Conservation (phyloP, 1,140 invertebrate genomes). For the Caenorhabditis latens region DNA sequence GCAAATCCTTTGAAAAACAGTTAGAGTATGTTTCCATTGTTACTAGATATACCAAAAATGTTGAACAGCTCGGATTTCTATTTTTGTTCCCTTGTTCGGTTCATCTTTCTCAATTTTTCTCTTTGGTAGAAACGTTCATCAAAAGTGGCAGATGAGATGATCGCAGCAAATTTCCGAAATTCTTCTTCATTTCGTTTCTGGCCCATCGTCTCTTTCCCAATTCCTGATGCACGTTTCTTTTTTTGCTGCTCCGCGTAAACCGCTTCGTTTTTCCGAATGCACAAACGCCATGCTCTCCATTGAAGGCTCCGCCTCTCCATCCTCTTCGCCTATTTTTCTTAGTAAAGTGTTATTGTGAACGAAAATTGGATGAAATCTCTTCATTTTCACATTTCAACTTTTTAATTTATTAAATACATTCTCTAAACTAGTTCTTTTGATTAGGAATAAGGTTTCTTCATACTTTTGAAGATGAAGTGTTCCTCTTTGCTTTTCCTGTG, state of each 20-base stretch:
- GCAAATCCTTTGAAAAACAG: neutral
- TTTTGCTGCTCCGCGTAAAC: constrained; percentile 32
- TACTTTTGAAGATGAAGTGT: too few relatives aligned
- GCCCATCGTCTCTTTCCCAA: neutral
- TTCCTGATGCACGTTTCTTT: constrained; percentile 55
- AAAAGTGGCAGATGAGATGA: neutral
- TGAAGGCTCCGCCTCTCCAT: neutral
- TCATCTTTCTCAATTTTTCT: neutral
- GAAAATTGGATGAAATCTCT: constrained; percentile 1
- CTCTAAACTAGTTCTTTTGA: neutral
- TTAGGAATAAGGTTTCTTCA: neutral
- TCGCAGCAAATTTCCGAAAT: constrained; percentile 22
- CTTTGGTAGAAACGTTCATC: neutral
- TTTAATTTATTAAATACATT: neutral
- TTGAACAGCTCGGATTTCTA: neutral
- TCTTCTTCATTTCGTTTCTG: constrained; percentile 15
- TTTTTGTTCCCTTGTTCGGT: neutral
- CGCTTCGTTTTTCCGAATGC: constrained; percentile 54
- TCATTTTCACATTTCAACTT: neutral
- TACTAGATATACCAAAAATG: neutral
- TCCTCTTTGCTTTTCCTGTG: too few relatives aligned
- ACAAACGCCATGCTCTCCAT: constrained; percentile 49
- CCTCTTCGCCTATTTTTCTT: constrained; percentile 32
- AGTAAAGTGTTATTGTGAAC: constrained; percentile 37
- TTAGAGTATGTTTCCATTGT: neutral